Percentiles rank a stretch among this genome's conserved stretches.
Evolutionary conservation across 2,797 vertebrate species (phyloP).

Genomic region (Cuniculus paca): DNA sequence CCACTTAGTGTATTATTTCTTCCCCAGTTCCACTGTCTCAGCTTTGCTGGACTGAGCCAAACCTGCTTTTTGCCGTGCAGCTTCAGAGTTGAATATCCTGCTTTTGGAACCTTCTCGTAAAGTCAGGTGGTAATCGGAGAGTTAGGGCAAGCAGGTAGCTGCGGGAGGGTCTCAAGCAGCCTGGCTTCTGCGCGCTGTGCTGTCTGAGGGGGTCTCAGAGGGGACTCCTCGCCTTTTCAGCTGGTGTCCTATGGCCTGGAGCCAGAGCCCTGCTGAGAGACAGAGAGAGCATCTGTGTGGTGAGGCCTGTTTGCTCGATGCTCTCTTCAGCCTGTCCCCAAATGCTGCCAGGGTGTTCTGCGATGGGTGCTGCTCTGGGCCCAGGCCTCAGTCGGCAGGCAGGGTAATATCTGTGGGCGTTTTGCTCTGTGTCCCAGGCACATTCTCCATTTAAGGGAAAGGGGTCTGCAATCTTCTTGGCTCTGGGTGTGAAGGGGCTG

Average conservation of each 20-base stretch:
- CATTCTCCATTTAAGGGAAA: constrained; percentile 85
- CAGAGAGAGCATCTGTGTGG: neutral
- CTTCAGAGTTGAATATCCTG: neutral
- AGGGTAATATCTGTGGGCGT: constrained; percentile 65
- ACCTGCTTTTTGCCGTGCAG: neutral
- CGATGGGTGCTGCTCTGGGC: neutral
- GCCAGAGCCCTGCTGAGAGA: constrained; percentile 23
- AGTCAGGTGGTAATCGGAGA: neutral
- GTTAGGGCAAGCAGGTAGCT: neutral
- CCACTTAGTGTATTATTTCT: constrained; percentile 8
- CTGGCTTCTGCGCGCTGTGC: neutral
- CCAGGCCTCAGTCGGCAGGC: neutral
- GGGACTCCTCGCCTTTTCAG: constrained; percentile 43
- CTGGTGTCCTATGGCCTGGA: constrained; percentile 31
- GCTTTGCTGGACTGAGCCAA: neutral
- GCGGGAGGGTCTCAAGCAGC: neutral
- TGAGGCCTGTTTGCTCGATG: neutral
- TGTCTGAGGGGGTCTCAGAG: neutral
- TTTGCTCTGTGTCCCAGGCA: constrained; percentile 76
- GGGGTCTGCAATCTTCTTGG: constrained; percentile 84
- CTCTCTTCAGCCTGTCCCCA: neutral
- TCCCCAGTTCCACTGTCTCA: neutral
- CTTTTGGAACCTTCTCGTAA: constrained; percentile 1
- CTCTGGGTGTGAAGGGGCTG: constrained; percentile 86
- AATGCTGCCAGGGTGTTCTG: neutral